Percentiles rank a stretch among this genome's conserved stretches.
These are phyloP conservation scores for Campoletis sonorensis DNA, from an alignment of 1,140 invertebrate genomes.

Conservation along the genomic window DNA sequence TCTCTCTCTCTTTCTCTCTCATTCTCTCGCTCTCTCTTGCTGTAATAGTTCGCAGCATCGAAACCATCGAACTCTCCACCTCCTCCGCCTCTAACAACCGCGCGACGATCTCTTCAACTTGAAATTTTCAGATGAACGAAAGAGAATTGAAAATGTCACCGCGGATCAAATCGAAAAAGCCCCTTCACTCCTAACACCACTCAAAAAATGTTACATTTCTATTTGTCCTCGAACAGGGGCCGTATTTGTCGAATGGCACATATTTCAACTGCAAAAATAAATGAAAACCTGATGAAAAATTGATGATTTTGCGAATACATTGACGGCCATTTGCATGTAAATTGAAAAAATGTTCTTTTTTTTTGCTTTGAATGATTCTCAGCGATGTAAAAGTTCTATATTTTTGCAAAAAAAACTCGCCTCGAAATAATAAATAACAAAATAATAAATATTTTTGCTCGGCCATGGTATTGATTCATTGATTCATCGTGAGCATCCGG, in stretches of 20 bases:
- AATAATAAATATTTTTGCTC: no score
- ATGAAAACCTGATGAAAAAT: no score
- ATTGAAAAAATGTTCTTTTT: no score
- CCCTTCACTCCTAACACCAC: neutral
- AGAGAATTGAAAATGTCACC: neutral
- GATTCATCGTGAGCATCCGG: no score
- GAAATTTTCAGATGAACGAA: neutral
- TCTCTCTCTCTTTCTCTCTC: constrained; percentile 13
- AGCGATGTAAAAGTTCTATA: no score
- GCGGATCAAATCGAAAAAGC: constrained; percentile 3
- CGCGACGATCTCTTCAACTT: constrained; percentile 4
- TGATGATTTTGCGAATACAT: no score
- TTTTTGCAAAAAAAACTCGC: no score
- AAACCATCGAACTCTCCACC: constrained; percentile 14
- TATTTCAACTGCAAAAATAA: neutral
- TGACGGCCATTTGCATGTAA: no score
- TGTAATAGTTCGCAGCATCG: constrained; percentile 12
- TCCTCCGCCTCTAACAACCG: neutral
- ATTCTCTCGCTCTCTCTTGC: neutral
- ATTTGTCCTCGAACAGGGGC: neutral
- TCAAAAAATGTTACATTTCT: neutral
- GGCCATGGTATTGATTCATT: no score
- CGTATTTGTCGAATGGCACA: neutral
- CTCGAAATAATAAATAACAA: no score
- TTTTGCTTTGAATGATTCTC: no score